Conservation (phyloP, 2,888 invertebrate genomes). For the Hipparchia semele region DNA sequence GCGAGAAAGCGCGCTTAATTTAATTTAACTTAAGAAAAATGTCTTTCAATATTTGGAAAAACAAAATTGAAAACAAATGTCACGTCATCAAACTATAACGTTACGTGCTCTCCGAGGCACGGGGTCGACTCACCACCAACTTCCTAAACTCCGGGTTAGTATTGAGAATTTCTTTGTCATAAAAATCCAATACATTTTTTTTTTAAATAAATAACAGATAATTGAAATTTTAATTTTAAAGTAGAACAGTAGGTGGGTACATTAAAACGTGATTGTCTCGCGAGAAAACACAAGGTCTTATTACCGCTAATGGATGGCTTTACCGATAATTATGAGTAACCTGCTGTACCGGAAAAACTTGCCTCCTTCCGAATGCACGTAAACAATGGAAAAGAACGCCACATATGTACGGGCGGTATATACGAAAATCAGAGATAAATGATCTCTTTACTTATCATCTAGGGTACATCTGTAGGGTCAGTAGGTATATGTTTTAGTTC, state of each 20-base stretch:
- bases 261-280: constrained; percentile 10
- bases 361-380: constrained; percentile 58
- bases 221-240: constrained; percentile 1
- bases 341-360: constrained; percentile 68
- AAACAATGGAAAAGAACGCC: constrained; percentile 60
- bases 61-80: no score
- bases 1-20: no score
- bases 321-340: constrained; percentile 45
- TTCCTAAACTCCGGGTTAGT: no score
- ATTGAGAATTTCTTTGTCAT: no score
- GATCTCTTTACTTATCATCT: not conserved
- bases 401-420: not conserved
- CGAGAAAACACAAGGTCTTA: constrained; percentile 15
- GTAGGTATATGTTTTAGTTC: no score
- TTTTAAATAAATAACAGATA: not conserved
- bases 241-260: not conserved
- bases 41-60: no score
- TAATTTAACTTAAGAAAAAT: no score
- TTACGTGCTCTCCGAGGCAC: no score
- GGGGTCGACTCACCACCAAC: no score
- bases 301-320: constrained; percentile 26
- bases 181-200: no score
- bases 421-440: not conserved
- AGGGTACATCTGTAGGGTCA: no score
- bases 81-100: no score